Conservation (phyloP, 2,113 vertebrate species). For the Pitta sordida region DNA sequence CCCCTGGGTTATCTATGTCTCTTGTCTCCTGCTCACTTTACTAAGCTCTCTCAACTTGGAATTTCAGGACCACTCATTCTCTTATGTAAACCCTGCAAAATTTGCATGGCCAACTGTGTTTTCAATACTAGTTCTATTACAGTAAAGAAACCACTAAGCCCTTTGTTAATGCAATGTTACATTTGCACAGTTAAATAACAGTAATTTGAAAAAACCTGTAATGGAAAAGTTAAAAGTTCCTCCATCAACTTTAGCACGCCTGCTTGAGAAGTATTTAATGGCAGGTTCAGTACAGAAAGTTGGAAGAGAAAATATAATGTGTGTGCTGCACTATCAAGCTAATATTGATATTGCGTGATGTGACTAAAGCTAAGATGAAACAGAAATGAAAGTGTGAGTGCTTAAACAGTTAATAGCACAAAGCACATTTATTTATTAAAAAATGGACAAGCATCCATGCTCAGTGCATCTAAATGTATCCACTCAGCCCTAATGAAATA, state of each 20-base stretch:
- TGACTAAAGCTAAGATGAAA: slow-evolving; percentile 4
- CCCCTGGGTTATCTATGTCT: neutral
- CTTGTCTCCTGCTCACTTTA: neutral
- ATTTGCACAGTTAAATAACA: slow-evolving; percentile 55
- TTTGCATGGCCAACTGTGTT: slow-evolving; percentile 31
- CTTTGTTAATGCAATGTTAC: slow-evolving; percentile 52
- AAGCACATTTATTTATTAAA: slow-evolving; percentile 62
- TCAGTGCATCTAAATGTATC: slow-evolving; percentile 42
- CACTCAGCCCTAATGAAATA: slow-evolving; percentile 59
- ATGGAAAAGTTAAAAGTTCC: slow-evolving; percentile 44
- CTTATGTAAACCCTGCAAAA: slow-evolving; percentile 36
- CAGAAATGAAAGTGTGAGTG: slow-evolving; percentile 2
- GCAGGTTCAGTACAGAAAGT: neutral
- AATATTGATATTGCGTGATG: slow-evolving; percentile 29
- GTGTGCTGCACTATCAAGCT: slow-evolving; percentile 10
- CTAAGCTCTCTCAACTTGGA: neutral
- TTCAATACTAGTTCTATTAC: slow-evolving; percentile 41
- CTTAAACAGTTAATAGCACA: slow-evolving; percentile 59
- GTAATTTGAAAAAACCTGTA: slow-evolving; percentile 48
- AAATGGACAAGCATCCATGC: slow-evolving; percentile 13
- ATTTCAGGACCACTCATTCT: neutral
- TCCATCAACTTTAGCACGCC: neutral
- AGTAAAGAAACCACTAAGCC: neutral
- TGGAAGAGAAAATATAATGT: slow-evolving; percentile 9
- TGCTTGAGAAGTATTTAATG: slow-evolving; percentile 12